Evolutionary conservation across 1,140 invertebrate genomes (phyloP).

Genomic region (Diachasma alloeum): DNA sequence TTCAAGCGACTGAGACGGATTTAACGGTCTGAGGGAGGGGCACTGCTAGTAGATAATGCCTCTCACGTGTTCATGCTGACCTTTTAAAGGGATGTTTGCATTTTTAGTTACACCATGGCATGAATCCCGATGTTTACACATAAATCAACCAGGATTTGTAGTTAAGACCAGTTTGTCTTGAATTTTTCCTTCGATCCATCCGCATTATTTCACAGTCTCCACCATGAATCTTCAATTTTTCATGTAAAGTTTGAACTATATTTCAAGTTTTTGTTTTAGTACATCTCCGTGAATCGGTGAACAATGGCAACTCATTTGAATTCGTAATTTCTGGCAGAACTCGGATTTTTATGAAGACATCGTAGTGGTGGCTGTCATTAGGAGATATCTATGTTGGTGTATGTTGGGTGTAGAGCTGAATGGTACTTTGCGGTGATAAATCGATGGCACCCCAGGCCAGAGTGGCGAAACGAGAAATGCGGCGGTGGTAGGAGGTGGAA

Average conservation of each 20-base stretch:
- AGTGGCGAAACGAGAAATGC: constrained; percentile 17
- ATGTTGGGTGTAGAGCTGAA: constrained; percentile 2
- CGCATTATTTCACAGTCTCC: background rate
- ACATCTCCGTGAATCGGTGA: background rate
- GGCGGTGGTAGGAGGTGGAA: background rate
- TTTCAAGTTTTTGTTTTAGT: too few relatives aligned
- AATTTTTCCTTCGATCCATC: constrained; percentile 15
- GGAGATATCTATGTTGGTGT: background rate
- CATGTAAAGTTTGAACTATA: background rate
- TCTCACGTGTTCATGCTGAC: constrained; percentile 37
- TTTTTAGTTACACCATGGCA: constrained; percentile 43
- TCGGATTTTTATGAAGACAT: background rate
- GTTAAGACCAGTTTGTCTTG: background rate
- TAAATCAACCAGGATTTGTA: constrained; percentile 28
- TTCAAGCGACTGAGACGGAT: background rate
- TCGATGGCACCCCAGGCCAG: constrained; percentile 17
- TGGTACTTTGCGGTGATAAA: constrained; percentile 30
- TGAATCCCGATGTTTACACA: constrained; percentile 42
- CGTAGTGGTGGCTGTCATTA: background rate
- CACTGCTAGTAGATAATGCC: constrained; percentile 20
- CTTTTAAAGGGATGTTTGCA: constrained; percentile 44
- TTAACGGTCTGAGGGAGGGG: background rate
- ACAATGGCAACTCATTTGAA: background rate
- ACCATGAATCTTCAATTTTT: background rate
- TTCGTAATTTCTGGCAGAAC: background rate